Evolutionary conservation across 2,113 vertebrate genomes (phyloP), one percentile per base, ranked within the genome.

Genomic region (Vireo altiloquus): DNA sequence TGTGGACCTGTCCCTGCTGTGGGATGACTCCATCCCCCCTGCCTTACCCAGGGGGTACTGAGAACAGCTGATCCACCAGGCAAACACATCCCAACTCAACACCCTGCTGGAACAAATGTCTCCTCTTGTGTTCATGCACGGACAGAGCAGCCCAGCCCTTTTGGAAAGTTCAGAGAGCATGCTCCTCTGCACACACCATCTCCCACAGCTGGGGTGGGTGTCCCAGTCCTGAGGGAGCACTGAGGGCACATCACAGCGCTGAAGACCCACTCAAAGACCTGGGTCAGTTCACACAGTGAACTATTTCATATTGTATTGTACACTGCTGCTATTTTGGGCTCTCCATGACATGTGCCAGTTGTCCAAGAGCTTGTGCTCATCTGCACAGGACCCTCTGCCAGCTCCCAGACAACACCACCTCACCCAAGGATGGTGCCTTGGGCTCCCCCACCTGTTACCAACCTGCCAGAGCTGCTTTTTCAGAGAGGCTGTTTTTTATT

Each of bases 261-360:
- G 84, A 54, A 69, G 49, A 25, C 42, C 59, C 54, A 19, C 31
- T 20, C 46, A 33, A 42, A 81, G 68, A 16, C 17, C 17, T 46
- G 20, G 12, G 10, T 35, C 40, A 11, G 40, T 23, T 63, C 40
- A n/a, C 50, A 70, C 40, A 42, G 40, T 42, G 40, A 42, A 42
- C 40, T 42, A 42, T 14, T 42, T 42, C 40, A 42, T 42, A 42
- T 14, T 42, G 40, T 42, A 14, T 42, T 12, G 33, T 1, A 9
- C 28, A 3, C 11, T n/a, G 66, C 42, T 87, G 56, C 46, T 75
- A 15, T 3, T 82, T 30, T 47, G 47, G 61, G 13, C 21, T 79
- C 20, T 64, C 15, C 76, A 37, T n/a, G n/a, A 56, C 21, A 46
- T 0, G 0, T 35, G 23, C 11, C 50, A 61, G 2, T 31, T 23